A percentile compares a stretch with the other conserved stretches of the same genome.
phyloP scores from a whole-genome alignment of 2,888 invertebrate genomes.

The Hypselothyrea guttata region DNA sequence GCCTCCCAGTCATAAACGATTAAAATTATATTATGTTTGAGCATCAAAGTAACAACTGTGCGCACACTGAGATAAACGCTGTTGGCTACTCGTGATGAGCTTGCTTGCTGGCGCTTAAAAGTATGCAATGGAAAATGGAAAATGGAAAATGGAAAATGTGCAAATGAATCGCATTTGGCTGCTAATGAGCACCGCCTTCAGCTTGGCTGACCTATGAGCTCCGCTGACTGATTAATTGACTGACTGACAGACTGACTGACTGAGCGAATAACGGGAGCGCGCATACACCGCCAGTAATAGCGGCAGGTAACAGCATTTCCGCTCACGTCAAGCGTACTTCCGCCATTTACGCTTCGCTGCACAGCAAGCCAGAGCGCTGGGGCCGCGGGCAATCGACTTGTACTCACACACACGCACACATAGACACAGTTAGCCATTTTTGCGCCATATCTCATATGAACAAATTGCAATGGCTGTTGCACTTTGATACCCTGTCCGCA shows the following conservation, averaged over 20 bases:
- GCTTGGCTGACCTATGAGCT: conserved; percentile 2
- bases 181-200: conserved; percentile 35
- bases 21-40: conserved; percentile 21
- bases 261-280: not conserved
- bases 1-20: conserved; percentile 10
- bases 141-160: too few species aligned
- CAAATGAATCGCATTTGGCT: not conserved
- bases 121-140: conserved; percentile 42
- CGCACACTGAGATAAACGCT: not conserved
- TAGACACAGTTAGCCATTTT: not conserved
- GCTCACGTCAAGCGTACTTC: conserved; percentile 58
- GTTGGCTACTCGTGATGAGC: too few species aligned
- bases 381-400: conserved; percentile 5
- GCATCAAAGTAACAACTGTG: conserved; percentile 1
- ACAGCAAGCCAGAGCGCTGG: conserved; percentile 12
- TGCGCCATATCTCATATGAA: not conserved
- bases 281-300: not conserved
- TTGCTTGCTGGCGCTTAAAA: conserved; percentile 21
- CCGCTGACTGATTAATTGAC: conserved; percentile 4
- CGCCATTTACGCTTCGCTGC: conserved; percentile 37
- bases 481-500: not conserved
- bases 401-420: conserved; percentile 12
- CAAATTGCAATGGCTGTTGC: too few species aligned
- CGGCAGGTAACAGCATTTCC: conserved; percentile 55
- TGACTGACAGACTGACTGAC: conserved; percentile 6